Evolutionary conservation across 1,140 invertebrate species (phyloP), one percentile per base, ranked within the genome.

Genomic region (Probaryconus sp.): DNA sequence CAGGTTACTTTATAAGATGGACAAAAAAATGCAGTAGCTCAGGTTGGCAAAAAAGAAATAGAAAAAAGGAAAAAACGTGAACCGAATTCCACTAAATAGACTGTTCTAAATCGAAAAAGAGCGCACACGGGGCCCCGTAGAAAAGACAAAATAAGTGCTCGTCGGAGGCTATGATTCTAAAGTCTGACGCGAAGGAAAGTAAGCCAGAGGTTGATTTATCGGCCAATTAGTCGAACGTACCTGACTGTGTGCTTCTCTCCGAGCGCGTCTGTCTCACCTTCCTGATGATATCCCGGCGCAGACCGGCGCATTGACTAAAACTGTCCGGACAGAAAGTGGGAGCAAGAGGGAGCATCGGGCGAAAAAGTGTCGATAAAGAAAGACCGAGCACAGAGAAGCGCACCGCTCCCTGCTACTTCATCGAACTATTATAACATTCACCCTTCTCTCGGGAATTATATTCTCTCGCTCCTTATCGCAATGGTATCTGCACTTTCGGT

Each of bases 151-250:
- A 38, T 53, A 73, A 60, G 48, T 73, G 61, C 38, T 7, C 43
- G 69, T 35, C 51, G 69, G 51, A 65, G 37, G 60, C 71, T 75
- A 75, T 75, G 72, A 75, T 63, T 68, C 60, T 58, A 51, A 45
- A 64, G 58, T 28, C 58, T 58, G 16, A 50, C 50, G 67, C 42
- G 60, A 55, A 53, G 45, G 70, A 75, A 75, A 75, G 72, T 69
- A 70, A 75, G 72, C 53, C 72, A 69, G 64, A 69, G 72, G 64
- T 69, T 69, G 72, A 75, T 75, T 69, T 75, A 69, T 75, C 72
- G 72, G 72, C 72, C 72, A 75, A 75, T 69, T 75, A 75, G 72
- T 65, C 72, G 58, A 75, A 65, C 72, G 71, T 64, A 69, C 48
- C 71, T 58, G 56, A 67, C 64, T 75, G 64, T n/a, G n/a, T 58